Conservation (phyloP, 2,888 invertebrate genomes). For the Acleris emargana region DNA sequence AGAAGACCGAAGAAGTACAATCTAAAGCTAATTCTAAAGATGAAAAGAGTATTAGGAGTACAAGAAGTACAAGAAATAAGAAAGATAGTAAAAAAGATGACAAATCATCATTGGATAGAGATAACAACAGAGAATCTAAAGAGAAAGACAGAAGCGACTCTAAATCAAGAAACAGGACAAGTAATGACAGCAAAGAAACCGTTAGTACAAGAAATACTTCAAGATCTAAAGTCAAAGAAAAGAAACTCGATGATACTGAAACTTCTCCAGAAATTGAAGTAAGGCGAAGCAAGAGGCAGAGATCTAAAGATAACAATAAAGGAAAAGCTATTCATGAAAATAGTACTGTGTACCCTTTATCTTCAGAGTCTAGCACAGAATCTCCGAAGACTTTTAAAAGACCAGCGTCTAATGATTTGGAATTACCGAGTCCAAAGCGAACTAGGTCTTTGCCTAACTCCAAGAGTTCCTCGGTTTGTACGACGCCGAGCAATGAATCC, state of each 20-base stretch:
- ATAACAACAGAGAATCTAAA: constrained; percentile 31
- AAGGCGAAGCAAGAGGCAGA: constrained; percentile 63
- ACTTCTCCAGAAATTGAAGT: constrained; percentile 49
- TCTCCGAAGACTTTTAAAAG: constrained; percentile 57
- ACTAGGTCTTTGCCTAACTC: constrained; percentile 45
- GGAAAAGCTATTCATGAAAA: constrained; percentile 51
- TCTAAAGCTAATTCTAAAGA: constrained; percentile 11
- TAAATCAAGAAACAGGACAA: constrained; percentile 19
- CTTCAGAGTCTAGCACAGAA: constrained; percentile 56
- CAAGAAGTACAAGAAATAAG: constrained; percentile 37
- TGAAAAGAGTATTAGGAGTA: constrained; percentile 32
- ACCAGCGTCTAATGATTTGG: constrained; percentile 46
- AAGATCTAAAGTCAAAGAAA: constrained; percentile 32
- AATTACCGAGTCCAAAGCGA: constrained; percentile 55
- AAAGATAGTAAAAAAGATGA: constrained; percentile 33
- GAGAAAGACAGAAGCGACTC: constrained; percentile 39
- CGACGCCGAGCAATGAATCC: constrained; percentile 51
- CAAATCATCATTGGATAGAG: constrained; percentile 22
- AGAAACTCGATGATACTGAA: constrained; percentile 35
- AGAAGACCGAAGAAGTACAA: constrained; percentile 23
- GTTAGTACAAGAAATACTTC: constrained; percentile 36
- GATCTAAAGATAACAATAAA: constrained; percentile 45
- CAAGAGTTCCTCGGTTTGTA: constrained; percentile 45
- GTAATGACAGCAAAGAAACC: constrained; percentile 34
- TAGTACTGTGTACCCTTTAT: constrained; percentile 63